Percentiles rank a stretch among this genome's conserved stretches.
Evolutionary conservation across 2,113 vertebrate species (phyloP).

Genomic region (Ondatra zibethicus): DNA sequence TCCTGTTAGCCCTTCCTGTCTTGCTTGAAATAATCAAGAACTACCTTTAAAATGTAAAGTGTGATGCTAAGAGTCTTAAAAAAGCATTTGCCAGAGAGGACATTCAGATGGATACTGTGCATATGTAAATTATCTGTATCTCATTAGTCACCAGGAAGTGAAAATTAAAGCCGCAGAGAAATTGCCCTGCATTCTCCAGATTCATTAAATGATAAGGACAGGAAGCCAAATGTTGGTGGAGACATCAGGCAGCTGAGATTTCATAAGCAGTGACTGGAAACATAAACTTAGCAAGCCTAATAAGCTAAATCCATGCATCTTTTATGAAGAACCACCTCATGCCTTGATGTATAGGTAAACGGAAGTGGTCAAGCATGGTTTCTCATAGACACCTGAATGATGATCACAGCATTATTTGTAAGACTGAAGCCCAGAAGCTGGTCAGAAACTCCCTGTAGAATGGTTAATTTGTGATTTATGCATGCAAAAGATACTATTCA

Average conservation of each 20-base stretch:
- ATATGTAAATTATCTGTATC: background rate
- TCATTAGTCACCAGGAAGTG: conserved; percentile 32
- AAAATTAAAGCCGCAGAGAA: background rate
- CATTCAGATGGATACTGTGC: conserved; percentile 17
- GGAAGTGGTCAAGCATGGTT: background rate
- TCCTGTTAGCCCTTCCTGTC: background rate
- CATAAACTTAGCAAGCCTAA: background rate
- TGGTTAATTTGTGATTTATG: background rate
- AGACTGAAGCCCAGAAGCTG: conserved; percentile 10
- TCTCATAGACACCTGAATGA: background rate
- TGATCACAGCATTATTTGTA: conserved; percentile 6
- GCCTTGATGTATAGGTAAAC: background rate
- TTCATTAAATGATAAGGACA: background rate
- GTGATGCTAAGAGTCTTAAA: background rate
- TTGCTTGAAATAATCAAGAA: background rate
- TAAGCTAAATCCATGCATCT: conserved; percentile 11
- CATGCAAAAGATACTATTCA: conserved; percentile 8
- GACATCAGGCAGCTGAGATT: background rate
- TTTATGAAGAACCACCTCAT: background rate
- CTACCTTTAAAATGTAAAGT: conserved; percentile 32
- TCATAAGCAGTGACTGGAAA: background rate
- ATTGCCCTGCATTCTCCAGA: background rate
- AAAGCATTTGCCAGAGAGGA: conserved; percentile 9
- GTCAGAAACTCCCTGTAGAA: background rate
- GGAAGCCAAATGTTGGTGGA: background rate